Conservation (phyloP, 2,888 invertebrate species). For the Andrena bicolor region DNA sequence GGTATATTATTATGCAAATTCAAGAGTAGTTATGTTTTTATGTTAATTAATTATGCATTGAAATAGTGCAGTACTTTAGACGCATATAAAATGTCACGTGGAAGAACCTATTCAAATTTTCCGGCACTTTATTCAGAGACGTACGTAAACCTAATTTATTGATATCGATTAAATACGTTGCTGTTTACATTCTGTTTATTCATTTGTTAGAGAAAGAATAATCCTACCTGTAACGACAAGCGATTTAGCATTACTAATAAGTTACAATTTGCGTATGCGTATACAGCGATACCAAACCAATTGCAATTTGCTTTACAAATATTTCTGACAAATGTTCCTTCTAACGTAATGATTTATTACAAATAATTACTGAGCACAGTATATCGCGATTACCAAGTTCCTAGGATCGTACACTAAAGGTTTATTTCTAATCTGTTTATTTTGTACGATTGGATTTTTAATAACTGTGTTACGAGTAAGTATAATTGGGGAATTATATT, state of each 20-base stretch:
- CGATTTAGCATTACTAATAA: conserved; percentile 29
- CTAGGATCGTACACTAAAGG: neutral
- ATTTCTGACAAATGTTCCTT: conserved; percentile 10
- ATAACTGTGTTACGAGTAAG: neutral
- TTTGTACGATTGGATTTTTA: neutral
- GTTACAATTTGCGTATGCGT: conserved; percentile 26
- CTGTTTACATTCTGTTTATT: conserved; percentile 13
- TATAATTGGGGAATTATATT: neutral
- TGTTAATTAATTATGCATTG: neutral
- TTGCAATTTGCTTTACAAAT: conserved; percentile 9
- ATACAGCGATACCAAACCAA: conserved; percentile 24
- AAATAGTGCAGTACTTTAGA: neutral
- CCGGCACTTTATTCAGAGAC: neutral
- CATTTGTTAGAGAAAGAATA: conserved; percentile 2
- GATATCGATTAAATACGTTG: neutral
- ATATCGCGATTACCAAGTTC: neutral
- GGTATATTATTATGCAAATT: neutral
- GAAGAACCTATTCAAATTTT: neutral
- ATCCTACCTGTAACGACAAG: neutral
- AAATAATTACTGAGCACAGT: neutral
- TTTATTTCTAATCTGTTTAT: neutral
- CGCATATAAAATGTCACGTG: neutral
- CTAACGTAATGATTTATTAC: neutral
- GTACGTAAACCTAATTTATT: neutral
- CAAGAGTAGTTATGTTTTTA: neutral